Base-by-base conservation (phyloP, 2,888 invertebrate genomes). In the Diarsia brunnea region DNA sequence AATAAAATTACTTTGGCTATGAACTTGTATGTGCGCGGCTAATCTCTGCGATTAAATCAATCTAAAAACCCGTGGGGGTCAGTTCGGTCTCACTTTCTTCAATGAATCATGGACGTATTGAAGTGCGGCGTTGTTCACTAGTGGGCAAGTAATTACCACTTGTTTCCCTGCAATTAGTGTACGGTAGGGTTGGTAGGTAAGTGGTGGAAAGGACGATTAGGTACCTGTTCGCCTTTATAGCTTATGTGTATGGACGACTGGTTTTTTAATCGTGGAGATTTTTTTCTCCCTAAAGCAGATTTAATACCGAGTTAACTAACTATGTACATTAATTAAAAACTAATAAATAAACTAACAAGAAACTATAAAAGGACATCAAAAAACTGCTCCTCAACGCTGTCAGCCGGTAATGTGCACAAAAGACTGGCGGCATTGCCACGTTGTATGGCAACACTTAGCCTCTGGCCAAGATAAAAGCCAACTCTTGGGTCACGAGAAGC, bases 31-130 rank as follows among this genome's bases (percentile, higher is more conserved):
- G 31, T 45, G 51, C 69, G 71, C 47, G 66, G 47, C 51, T 86
- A 89, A 88, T 89, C 87, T 87, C 61, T 16, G 71, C 84, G 87
- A 89, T 89, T 90, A 89, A 90, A 90, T 90, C 89, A 89, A 89
- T 89, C 86, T 89, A 84, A 86, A 89, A 88, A 88, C 88, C 89
- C 85, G 81, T 80, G 84, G 88, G 88, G 92, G 91, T 92, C 90
- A 90, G 78, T 75, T 69, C 43, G 45, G 70, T 71, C 81, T 82
- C 81, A 86, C 88, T 91, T 91, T 92, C 92, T 88, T 91, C 78
- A 85, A 79, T 90, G 88, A 91, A 89, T 91, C 88, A 91, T 90
- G 84, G 81, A 67, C 66, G n/a, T 79, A 79, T 72, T 74, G 78
- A 79, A 73, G 75, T 85, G 84, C 84, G 80, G 81, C 80, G 79